Base-by-base conservation (phyloP, 1,140 invertebrate species). In the Papilio machaon region DNA sequence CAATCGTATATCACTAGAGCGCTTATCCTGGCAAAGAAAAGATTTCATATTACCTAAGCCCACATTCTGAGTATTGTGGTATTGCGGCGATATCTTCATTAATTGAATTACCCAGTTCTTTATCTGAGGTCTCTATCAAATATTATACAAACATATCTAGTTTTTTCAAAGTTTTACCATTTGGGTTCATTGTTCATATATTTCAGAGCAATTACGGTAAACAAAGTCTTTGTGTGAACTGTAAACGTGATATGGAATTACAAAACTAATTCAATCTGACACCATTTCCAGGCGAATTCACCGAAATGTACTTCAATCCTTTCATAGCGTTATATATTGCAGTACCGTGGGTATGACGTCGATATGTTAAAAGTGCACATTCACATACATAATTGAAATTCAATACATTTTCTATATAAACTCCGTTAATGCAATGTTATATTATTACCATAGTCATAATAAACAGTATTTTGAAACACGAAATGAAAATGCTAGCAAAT, bases 311-410 rank as follows among this genome's bases (percentile, higher is more conserved):
- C 54, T 76, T 52, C 74, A 52, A 52, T 52, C 74, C 47, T 52
- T 76, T 76, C 49, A 76, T 15, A 76, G 46, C 47, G 47, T 76
- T 76, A 76, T 47, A 76, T 76, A 54, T 76, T 76, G 52, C 74
- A 60, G 75, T 78, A 78, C 43, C 75, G 15, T 9, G 11, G 75
- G 43, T 60, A 78, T 58, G 54, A 43, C 75, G 15, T 9, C n/a
- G 75, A 60, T 60, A 78, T 58, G 54, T 60, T 78, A 4, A 38
- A 78, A 78, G 75, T 54, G 54, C 46, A 13, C 75, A 78, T 78
- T 78, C 75, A 10, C 52, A 78, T 78, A 60, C 52, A 78, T 78
- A 60, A 78, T 38, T 78, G 54, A 78, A 78, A 78, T 60, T 78
- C 75, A 78, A 78, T 78, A 78, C 75, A 19, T 78, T 58, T 78